These are phyloP conservation scores for Indicator indicator DNA, from an alignment of 2,113 vertebrate species.

Conservation along the genomic window DNA sequence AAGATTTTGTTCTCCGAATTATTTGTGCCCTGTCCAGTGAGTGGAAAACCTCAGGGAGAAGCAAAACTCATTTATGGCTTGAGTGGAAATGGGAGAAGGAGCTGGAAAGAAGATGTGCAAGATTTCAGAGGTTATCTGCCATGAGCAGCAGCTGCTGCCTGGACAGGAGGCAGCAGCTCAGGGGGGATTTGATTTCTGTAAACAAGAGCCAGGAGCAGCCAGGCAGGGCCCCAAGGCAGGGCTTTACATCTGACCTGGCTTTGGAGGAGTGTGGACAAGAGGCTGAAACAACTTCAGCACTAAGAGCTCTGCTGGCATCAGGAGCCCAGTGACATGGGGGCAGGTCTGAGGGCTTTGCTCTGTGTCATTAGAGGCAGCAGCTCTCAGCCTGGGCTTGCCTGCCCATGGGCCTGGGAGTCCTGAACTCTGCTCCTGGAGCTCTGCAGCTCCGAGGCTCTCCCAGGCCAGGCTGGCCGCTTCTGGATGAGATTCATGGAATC, in stretches of 20 bases:
- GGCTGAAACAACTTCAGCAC: neutral
- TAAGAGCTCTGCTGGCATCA: neutral
- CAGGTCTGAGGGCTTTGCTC: neutral
- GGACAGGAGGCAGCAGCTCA: neutral
- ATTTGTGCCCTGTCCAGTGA: neutral
- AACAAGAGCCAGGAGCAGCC: constrained; percentile 23
- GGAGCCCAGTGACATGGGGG: neutral
- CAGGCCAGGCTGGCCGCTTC: neutral
- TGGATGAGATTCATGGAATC: neutral
- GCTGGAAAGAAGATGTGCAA: neutral
- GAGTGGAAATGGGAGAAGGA: too few species aligned
- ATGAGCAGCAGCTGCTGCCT: neutral
- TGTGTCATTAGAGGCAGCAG: neutral
- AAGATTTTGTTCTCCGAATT: neutral
- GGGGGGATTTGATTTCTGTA: constrained; percentile 34
- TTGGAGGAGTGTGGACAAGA: neutral
- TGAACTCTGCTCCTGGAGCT: neutral
- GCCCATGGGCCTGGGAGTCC: neutral
- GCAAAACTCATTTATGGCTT: constrained; percentile 1
- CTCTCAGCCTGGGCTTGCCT: neutral
- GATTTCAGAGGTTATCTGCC: neutral
- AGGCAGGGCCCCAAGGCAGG: neutral
- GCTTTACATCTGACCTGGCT: constrained; percentile 2
- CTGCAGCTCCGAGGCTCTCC: neutral
- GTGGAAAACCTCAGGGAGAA: constrained; percentile 27